A percentile compares a stretch with the other conserved stretches of the same genome.
Conservation (phyloP, 2,113 vertebrate genomes). For the Conger conger region DNA sequence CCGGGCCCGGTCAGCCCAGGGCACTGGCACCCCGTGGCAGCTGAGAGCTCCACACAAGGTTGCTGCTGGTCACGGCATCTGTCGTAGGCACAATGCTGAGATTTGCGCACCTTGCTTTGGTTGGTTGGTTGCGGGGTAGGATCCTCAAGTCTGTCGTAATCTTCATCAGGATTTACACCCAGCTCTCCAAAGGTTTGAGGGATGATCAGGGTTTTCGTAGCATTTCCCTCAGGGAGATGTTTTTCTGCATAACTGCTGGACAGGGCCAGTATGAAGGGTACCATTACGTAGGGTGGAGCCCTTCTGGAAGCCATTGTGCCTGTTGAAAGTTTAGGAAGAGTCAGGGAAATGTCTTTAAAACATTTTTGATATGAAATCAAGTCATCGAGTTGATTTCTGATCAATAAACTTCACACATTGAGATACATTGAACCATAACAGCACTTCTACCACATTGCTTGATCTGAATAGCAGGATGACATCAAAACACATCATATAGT, state of each 20-base stretch:
- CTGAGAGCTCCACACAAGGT: conserved; percentile 38
- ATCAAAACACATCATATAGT: no score
- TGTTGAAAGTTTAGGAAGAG: background rate
- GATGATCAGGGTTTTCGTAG: background rate
- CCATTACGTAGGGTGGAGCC: background rate
- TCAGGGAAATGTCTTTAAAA: background rate
- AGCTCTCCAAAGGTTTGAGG: accelerated
- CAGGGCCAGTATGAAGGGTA: background rate
- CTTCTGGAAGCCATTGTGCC: conserved; percentile 4
- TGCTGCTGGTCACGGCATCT: conserved; percentile 54
- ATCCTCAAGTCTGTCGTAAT: background rate
- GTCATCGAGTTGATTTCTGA: no score
- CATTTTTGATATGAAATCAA: background rate
- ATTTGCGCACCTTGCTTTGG: accelerated
- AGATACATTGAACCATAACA: no score
- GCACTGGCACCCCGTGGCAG: conserved; percentile 52
- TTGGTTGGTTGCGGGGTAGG: accelerated
- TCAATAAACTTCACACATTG: no score
- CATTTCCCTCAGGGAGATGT: background rate
- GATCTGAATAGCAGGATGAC: no score
- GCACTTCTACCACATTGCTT: no score
- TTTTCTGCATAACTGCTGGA: background rate
- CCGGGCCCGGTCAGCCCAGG: conserved; percentile 41
- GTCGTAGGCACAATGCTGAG: conserved; percentile 50
- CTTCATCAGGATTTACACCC: background rate